Conservation (phyloP, 1,140 invertebrate genomes). For the Batillaria attramentaria region DNA sequence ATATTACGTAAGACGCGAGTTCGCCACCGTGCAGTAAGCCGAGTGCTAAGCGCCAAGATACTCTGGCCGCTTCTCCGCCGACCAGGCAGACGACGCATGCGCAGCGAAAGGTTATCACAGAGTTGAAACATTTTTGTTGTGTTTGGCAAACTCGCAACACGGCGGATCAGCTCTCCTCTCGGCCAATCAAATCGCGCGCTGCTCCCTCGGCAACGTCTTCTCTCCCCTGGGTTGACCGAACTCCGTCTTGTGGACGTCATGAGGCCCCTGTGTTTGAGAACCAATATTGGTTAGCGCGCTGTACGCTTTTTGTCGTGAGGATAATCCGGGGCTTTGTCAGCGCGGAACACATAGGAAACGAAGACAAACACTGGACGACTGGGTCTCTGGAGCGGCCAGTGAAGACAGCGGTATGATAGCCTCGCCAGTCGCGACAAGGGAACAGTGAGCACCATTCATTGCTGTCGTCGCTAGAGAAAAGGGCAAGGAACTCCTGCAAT, state of each 20-base stretch:
- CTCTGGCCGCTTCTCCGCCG: not conserved
- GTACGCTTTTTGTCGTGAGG: slow-evolving; percentile 26
- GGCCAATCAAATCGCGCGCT: slow-evolving; percentile 24
- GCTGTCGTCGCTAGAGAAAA: too few relatives aligned
- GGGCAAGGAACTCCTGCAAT: too few relatives aligned
- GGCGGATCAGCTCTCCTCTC: slow-evolving; percentile 19
- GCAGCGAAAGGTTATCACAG: slow-evolving; percentile 20
- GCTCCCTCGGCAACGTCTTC: not conserved
- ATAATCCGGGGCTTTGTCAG: slow-evolving; percentile 32
- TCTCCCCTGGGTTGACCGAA: not conserved
- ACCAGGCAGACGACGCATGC: slow-evolving; percentile 15
- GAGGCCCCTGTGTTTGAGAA: slow-evolving; percentile 27
- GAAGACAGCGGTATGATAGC: not conserved
- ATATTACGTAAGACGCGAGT: slow-evolving; percentile 33
- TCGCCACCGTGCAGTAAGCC: slow-evolving; percentile 4
- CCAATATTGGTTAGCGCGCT: slow-evolving; percentile 35
- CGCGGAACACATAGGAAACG: slow-evolving; percentile 39
- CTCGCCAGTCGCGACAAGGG: too few relatives aligned
- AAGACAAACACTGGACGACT: slow-evolving; percentile 29
- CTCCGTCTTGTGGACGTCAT: not conserved
- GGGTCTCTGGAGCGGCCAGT: not conserved
- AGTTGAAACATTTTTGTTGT: slow-evolving; percentile 38
- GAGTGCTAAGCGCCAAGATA: slow-evolving; percentile 2
- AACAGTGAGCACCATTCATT: too few relatives aligned
- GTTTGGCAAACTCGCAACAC: slow-evolving; percentile 14